Percentiles rank a stretch among this genome's conserved stretches.
Conservation (phyloP, 1,140 invertebrate genomes). For the Drosophila parvula region DNA sequence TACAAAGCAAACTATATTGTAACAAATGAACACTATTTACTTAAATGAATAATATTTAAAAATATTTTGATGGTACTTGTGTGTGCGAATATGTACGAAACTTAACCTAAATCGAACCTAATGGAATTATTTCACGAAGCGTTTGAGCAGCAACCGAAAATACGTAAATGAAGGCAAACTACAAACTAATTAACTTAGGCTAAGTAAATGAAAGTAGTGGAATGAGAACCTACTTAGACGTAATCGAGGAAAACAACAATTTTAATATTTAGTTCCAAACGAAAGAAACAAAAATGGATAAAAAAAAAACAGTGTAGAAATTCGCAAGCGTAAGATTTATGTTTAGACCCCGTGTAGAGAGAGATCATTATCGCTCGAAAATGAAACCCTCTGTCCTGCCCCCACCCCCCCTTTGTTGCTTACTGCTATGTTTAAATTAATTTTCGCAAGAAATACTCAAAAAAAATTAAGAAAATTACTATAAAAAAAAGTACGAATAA, state of each 20-base stretch:
- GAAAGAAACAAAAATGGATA: not conserved
- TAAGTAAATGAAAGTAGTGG: constrained; percentile 72
- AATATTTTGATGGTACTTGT: constrained; percentile 63
- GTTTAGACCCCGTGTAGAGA: constrained; percentile 44
- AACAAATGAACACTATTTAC: constrained; percentile 77
- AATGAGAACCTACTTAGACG: constrained; percentile 60
- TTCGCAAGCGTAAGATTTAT: constrained; percentile 76
- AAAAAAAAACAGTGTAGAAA: constrained; percentile 35
- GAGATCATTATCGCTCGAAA: constrained; percentile 27
- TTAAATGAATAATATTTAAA: constrained; percentile 67
- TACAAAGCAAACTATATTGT: constrained; percentile 60
- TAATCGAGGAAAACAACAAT: constrained; percentile 41
- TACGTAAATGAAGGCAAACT: constrained; percentile 74
- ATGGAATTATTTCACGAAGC: constrained; percentile 67
- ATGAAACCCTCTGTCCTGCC: constrained; percentile 22
- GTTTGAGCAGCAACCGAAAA: constrained; percentile 74
- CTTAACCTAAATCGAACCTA: constrained; percentile 52
- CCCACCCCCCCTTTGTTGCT: constrained; percentile 66
- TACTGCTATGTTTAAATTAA: constrained; percentile 79
- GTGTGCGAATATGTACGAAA: constrained; percentile 50
- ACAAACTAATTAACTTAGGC: constrained; percentile 72
- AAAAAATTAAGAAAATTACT: constrained; percentile 27
- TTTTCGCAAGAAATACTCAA: constrained; percentile 61
- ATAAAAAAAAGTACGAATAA: constrained; percentile 43
- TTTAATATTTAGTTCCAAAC: constrained; percentile 56